Base-by-base conservation (phyloP, 2,888 invertebrate species). In the Junonia oenone region DNA sequence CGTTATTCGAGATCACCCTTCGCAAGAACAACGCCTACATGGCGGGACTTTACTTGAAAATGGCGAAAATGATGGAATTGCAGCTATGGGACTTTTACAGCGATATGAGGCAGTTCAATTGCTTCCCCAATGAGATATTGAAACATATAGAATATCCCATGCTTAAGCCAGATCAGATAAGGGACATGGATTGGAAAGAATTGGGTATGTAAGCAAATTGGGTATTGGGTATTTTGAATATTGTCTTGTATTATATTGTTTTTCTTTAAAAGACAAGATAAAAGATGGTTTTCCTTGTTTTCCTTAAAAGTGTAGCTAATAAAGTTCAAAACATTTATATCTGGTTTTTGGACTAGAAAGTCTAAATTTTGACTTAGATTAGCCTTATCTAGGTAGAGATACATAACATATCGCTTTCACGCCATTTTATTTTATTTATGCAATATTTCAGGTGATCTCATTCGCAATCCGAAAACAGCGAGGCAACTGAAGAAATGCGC, bases 31-130 rank as follows among this genome's bases (percentile, higher is more conserved):
- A 97, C 91, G 95, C 99, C 0, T 91, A 97, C 63, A 93, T 99
- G 91, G 94, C 99, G 0, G 95, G 94, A 0, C 91, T 97, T 5
- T 94, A 99, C 63, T 91, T 99, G 0, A 93, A 92, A 66, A 92
- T 99, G 73, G 95, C 98, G 29, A 98, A 98, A 86, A 97, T 97
- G 95, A 91, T 99, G 62, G 99, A 99, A 75, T 93, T 95, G 2
- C 95, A 97, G 71, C 92, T 96, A 65, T 99, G 99, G 99, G 93
- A 94, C 64, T 94, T 93, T 73, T 94, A 95, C 76, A 95, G 95
- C 58, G 97, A 98, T 0, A 91, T 99, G 78, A 88, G 96, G 9
- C 99, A 99, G 83, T 97, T 96, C 79, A 92, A 92, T 62, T 93
- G 93, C 51, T 90, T 98, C 51, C 92, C 94, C n/a, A 88, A 90